These are phyloP conservation scores for Drosophila kurseongensis DNA, from an alignment of 1,140 invertebrate species.

Conservation along the genomic window DNA sequence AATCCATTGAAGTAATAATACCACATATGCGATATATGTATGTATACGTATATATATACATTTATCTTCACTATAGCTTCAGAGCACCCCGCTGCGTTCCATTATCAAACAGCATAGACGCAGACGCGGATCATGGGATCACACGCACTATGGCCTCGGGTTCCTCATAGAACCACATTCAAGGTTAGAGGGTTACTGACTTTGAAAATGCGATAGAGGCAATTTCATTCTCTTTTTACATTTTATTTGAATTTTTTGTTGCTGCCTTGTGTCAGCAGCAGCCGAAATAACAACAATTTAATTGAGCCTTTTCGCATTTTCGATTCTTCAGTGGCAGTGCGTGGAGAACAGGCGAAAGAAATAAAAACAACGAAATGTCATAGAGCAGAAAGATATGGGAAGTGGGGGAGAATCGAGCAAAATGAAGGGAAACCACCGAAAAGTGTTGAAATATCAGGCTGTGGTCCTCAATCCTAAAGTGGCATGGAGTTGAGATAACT, in stretches of 20 bases:
- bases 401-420: conserved; percentile 37
- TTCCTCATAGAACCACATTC: conserved; percentile 67
- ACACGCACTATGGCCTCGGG: conserved; percentile 46
- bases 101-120: conserved; percentile 57
- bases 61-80: conserved; percentile 21
- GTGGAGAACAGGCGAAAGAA: conserved; percentile 34
- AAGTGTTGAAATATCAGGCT: neutral
- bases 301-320: conserved; percentile 73
- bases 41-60: neutral
- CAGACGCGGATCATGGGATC: conserved; percentile 36
- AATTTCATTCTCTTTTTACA: conserved; percentile 43
- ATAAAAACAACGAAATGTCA: conserved; percentile 52
- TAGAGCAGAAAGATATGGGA: conserved; percentile 28
- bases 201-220: conserved; percentile 80
- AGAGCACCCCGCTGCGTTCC: conserved; percentile 59
- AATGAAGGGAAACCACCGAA: conserved; percentile 14
- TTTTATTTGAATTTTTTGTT: conserved; percentile 30
- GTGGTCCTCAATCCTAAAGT: neutral
- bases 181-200: conserved; percentile 84
- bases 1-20: too few relatives aligned
- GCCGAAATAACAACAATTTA: conserved; percentile 60
- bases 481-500: neutral
- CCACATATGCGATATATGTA: neutral
- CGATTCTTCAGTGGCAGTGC: conserved; percentile 67
- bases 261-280: conserved; percentile 11